Evolutionary conservation across 2,113 vertebrate genomes (phyloP).

Genomic region (Mirounga angustirostris): DNA sequence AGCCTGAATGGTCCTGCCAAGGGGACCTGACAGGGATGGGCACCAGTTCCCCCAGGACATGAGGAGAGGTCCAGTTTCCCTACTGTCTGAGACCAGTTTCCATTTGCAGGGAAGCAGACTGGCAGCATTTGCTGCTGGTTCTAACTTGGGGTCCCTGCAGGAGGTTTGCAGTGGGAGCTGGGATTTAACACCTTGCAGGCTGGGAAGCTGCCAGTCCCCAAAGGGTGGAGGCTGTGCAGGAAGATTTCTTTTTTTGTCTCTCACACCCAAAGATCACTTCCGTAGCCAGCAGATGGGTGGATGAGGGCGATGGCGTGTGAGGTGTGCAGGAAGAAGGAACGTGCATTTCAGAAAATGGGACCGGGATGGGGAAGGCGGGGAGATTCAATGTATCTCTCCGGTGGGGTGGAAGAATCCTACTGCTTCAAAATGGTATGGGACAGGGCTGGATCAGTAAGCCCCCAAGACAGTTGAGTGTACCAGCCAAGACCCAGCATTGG

Average conservation of each 20-base stretch:
- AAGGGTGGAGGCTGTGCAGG: constrained; percentile 32
- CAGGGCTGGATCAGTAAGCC: background rate
- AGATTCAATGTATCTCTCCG: background rate
- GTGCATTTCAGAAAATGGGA: background rate
- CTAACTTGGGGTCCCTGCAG: constrained; percentile 37
- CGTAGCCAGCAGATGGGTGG: constrained; percentile 63
- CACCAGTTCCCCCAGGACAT: background rate
- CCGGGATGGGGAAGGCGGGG: accelerated
- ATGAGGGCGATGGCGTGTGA: constrained; percentile 67
- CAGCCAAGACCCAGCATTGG: background rate
- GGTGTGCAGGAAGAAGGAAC: constrained; percentile 62
- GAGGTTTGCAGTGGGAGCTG: constrained; percentile 46
- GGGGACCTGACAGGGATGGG: background rate
- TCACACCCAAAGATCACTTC: constrained; percentile 64
- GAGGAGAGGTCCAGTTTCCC: background rate
- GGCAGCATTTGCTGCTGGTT: constrained; percentile 45
- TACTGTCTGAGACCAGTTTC: background rate
- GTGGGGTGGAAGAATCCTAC: background rate
- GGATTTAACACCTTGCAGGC: constrained; percentile 63
- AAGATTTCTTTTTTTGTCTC: constrained; percentile 71
- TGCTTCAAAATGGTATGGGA: background rate
- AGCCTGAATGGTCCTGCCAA: background rate
- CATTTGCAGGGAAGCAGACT: background rate
- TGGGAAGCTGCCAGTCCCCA: constrained; percentile 60
- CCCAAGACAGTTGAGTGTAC: background rate